Evolutionary conservation across 2,113 vertebrate species (phyloP), one percentile per base, ranked within the genome.

Genomic region (Falcunculus frontatus): DNA sequence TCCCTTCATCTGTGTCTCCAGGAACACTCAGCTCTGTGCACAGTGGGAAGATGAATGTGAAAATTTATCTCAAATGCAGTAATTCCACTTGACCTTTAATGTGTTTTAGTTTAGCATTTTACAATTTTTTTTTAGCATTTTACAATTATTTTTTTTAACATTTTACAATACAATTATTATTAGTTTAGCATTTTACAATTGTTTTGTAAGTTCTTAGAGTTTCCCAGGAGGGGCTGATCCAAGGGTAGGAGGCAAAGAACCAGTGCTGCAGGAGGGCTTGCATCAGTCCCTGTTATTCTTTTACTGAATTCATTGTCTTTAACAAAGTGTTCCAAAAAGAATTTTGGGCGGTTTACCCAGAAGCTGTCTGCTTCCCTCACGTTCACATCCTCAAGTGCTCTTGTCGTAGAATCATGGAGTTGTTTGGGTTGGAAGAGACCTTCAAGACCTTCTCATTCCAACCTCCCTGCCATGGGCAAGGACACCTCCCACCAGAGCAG

Each of bases 11-110:
- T 75, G 8, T 10, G 3, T 77, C 50, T 84, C 22, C 46, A 62
- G 60, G n/a, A 84, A 37, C 0, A 1, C 35, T 75, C 47, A 33
- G 60, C n/a, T 8, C 35, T 13, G 20, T 0, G 0, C 18, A 15
- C 62, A 79, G 29, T 53, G 46, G 33, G 60, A 83, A 82, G 57
- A 17, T 77, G 30, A 59, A 69, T 25, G n/a, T 39, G 46, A 77
- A 64, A 39, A 72, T 67, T 80, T n/a, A 67, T 57, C 79, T 73
- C 21, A 44, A 68, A 13, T 60, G 20, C 47, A 60, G 30, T 53
- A 67, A 65, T 89, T 91, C 83, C 74, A 11, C 29, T 50, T 67
- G 75, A 82, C 57, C 41, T 93, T 79, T 88, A 55, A 46, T 19
- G 12, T 35, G n/a, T 76, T 73, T 88, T 77, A 29, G 29, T 65